Evolutionary conservation across 1,140 invertebrate genomes (phyloP).

Genomic region (Helicoverpa armigera): DNA sequence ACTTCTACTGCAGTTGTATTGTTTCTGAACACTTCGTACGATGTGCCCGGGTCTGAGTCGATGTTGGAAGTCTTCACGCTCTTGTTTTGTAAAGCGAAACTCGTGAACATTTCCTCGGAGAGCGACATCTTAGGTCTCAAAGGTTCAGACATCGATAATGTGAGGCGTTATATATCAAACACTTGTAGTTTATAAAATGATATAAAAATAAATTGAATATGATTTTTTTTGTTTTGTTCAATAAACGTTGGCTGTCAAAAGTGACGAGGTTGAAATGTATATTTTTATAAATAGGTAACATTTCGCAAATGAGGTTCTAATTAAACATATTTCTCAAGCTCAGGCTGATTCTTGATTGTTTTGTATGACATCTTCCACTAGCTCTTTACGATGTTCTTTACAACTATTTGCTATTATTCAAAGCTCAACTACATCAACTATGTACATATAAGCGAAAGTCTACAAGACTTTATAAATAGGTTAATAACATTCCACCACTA

Average conservation of each 20-base stretch:
- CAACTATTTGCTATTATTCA: too few species aligned
- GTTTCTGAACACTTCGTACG: conserved; percentile 64
- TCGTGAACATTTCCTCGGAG: conserved; percentile 52
- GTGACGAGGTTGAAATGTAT: background rate
- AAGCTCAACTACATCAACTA: too few species aligned
- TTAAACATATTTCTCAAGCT: too few species aligned
- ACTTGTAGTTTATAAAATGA: conserved; percentile 47
- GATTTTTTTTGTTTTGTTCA: conserved; percentile 29
- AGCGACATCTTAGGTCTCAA: conserved; percentile 53
- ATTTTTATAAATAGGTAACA: background rate
- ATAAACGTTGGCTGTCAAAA: conserved; percentile 24
- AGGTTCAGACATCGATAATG: conserved; percentile 38
- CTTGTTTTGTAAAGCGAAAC: conserved; percentile 21
- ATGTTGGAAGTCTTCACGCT: conserved; percentile 9
- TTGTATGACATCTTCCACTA: too few species aligned
- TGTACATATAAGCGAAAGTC: too few species aligned
- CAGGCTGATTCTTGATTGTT: too few species aligned
- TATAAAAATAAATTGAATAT: background rate
- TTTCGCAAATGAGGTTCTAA: background rate
- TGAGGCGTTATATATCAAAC: background rate
- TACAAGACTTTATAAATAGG: too few species aligned
- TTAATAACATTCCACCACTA: background rate
- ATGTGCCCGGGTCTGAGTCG: conserved; percentile 47
- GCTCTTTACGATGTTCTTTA: too few species aligned
- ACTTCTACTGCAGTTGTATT: conserved; percentile 66